Evolutionary conservation across 1,140 invertebrate genomes (phyloP).

Genomic region (Heterodera schachtii): DNA sequence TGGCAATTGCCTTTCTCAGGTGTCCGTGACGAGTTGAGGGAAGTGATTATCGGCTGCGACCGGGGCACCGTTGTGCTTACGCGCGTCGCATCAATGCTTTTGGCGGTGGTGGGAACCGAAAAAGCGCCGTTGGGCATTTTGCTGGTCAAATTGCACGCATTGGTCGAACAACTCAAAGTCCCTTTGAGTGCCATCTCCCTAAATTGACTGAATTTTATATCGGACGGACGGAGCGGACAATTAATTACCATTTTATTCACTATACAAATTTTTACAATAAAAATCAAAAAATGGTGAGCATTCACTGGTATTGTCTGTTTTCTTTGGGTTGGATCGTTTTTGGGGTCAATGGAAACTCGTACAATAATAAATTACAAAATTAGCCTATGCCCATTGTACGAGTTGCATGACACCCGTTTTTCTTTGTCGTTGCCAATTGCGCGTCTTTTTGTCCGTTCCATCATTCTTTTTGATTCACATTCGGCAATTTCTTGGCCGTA

Average conservation of each 20-base stretch:
- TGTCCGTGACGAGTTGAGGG: constrained; percentile 35
- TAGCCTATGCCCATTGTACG: no score
- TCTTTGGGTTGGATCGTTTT: background rate
- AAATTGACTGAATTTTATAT: background rate
- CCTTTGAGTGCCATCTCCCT: constrained; percentile 28
- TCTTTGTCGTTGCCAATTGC: no score
- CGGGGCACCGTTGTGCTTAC: constrained; percentile 37
- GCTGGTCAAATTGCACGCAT: constrained; percentile 35
- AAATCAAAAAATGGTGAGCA: background rate
- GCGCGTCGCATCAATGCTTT: constrained; percentile 41
- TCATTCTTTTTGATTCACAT: background rate
- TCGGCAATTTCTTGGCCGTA: background rate
- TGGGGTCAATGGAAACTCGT: background rate
- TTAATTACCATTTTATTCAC: background rate
- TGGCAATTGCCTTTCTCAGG: constrained; percentile 22
- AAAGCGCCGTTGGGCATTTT: constrained; percentile 32
- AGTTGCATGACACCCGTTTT: no score
- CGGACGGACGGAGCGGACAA: no score
- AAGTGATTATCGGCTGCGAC: constrained; percentile 36
- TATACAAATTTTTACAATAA: background rate
- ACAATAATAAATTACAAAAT: no score
- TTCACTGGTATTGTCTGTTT: constrained; percentile 1
- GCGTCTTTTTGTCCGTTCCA: no score
- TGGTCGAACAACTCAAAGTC: constrained; percentile 37
- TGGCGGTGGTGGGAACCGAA: constrained; percentile 35